These are phyloP conservation scores for Tiliacea citrago DNA, from an alignment of 2,888 invertebrate species.

Conservation along the genomic window DNA sequence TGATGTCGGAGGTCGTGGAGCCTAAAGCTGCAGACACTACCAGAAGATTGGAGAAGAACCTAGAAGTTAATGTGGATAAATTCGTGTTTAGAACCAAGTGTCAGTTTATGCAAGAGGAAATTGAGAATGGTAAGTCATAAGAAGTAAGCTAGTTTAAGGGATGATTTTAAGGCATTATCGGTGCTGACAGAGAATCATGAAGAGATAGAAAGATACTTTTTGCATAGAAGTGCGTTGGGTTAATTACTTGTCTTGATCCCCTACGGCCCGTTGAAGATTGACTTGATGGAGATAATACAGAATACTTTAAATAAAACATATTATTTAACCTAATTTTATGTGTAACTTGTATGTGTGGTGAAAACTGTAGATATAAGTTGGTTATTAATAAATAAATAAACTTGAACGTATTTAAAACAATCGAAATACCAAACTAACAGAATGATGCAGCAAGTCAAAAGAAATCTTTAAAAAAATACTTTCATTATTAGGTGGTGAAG, in stretches of 20 bases:
- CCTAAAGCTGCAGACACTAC: constrained; percentile 82
- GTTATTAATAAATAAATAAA: neutral
- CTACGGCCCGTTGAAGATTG: neutral
- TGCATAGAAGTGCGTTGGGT: neutral
- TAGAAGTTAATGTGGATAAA: constrained; percentile 72
- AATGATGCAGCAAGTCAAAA: neutral
- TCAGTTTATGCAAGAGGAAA: constrained; percentile 88
- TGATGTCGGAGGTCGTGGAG: constrained; percentile 80
- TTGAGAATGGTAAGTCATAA: constrained; percentile 75
- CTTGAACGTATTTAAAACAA: neutral
- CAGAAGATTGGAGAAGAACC: constrained; percentile 70
- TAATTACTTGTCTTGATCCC: neutral
- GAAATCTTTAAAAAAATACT: neutral
- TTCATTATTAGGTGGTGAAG: constrained; percentile 75
- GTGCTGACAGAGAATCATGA: neutral
- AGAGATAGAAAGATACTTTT: neutral
- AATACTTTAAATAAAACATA: neutral
- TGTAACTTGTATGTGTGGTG: neutral
- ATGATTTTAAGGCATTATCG: neutral
- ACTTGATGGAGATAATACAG: neutral
- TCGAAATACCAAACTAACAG: neutral
- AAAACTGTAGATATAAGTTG: neutral
- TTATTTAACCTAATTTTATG: neutral
- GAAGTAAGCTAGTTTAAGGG: neutral
- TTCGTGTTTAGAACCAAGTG: constrained; percentile 89